These are phyloP conservation scores for Argentina silus DNA, from an alignment of 2,797 vertebrate genomes.

Conservation along the genomic window DNA sequence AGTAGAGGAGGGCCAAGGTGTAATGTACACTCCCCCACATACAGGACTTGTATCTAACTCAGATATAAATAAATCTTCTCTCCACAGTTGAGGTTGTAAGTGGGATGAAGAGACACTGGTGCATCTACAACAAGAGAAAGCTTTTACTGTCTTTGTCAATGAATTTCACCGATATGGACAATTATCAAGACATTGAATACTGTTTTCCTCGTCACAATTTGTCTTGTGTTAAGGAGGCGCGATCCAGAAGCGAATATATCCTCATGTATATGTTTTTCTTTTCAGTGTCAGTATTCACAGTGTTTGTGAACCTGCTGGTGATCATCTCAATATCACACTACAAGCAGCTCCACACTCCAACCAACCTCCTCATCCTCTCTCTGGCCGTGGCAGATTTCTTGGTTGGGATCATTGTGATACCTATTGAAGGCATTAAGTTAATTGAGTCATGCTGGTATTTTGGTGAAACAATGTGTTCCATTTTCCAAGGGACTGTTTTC, in stretches of 20 bases:
- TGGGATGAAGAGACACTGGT: not conserved
- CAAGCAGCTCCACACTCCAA: constrained; percentile 63
- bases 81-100: not conserved
- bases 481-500: constrained; percentile 63
- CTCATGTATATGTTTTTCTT: not conserved
- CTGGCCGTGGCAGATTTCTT: constrained; percentile 59
- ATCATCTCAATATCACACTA: constrained; percentile 62
- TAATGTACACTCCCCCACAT: not conserved
- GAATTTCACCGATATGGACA: not conserved
- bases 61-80: not conserved
- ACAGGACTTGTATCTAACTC: not conserved
- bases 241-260: not conserved
- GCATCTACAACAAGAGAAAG: not conserved
- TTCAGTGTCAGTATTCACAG: constrained; percentile 36
- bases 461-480: constrained; percentile 59
- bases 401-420: constrained; percentile 63
- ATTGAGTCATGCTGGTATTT: constrained; percentile 70
- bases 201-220: constrained; percentile 1
- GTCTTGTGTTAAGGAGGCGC: not conserved
- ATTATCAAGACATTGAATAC: not conserved
- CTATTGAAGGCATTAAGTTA: constrained; percentile 60
- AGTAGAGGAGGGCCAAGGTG: not conserved
- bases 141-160: not conserved
- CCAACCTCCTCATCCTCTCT: constrained; percentile 66
- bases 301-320: constrained; percentile 61